Evolutionary conservation across 2,113 vertebrate genomes (phyloP).

Genomic region (Pedetes capensis): DNA sequence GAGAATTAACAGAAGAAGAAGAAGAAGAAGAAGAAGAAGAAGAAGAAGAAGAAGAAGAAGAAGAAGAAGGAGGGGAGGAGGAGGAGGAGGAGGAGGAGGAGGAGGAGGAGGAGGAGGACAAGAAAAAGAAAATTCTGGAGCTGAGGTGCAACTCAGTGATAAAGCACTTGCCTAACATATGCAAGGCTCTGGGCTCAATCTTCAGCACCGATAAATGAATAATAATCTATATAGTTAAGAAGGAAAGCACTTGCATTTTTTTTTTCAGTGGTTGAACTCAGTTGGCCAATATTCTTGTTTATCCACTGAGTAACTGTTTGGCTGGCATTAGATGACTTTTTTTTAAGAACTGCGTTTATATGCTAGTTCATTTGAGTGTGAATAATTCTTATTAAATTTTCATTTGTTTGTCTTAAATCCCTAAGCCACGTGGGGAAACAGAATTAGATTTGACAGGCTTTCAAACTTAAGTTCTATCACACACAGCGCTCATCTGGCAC

Average conservation of each 20-base stretch:
- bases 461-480: background rate
- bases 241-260: background rate
- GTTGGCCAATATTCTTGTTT: background rate
- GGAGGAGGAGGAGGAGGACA: too few species aligned
- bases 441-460: background rate
- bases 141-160: too few species aligned
- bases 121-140: background rate
- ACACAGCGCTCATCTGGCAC: background rate
- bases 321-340: background rate
- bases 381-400: conserved; percentile 46
- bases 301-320: background rate
- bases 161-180: background rate
- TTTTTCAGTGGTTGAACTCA: background rate
- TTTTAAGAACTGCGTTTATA: conserved; percentile 36
- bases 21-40: too few species aligned
- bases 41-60: too few species aligned
- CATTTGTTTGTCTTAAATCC: conserved; percentile 55
- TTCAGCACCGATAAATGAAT: background rate
- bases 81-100: too few species aligned
- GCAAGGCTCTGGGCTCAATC: background rate
- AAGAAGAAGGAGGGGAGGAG: too few species aligned
- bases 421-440: conserved; percentile 4
- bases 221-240: background rate
- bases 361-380: conserved; percentile 25
- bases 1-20: too few species aligned